phyloP scores from a whole-genome alignment of 2,888 invertebrate genomes.

The Branchipolynoe longqiensis region DNA sequence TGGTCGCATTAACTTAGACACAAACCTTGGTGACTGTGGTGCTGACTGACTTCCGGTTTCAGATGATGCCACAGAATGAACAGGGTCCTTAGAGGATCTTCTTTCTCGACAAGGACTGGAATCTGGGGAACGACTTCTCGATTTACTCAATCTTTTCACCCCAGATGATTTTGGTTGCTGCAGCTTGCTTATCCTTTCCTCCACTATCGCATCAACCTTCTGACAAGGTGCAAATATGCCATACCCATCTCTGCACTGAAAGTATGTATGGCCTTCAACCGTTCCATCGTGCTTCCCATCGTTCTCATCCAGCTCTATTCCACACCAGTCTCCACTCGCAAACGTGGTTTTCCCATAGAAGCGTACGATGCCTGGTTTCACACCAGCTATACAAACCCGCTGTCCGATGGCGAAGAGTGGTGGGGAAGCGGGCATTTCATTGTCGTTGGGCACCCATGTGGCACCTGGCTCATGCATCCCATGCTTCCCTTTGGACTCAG shows the following conservation, averaged over 20 bases:
- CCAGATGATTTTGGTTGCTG: constrained; percentile 43
- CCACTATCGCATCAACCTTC: constrained; percentile 82
- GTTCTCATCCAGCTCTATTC: constrained; percentile 85
- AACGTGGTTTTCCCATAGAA: constrained; percentile 84
- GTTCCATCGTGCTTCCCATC: constrained; percentile 86
- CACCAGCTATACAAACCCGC: constrained; percentile 82
- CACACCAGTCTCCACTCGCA: constrained; percentile 86
- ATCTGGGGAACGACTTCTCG: constrained; percentile 27
- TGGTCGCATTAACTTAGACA: constrained; percentile 9
- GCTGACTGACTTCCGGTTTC: background rate
- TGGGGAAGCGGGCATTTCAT: background rate
- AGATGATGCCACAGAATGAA: background rate
- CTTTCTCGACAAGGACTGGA: background rate
- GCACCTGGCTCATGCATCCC: constrained; percentile 7
- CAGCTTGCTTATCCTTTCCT: constrained; percentile 10
- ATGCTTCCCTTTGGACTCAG: background rate
- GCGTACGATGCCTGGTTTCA: constrained; percentile 84
- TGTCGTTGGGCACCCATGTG: background rate
- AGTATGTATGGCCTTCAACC: constrained; percentile 86
- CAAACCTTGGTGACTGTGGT: constrained; percentile 10
- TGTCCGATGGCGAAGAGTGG: constrained; percentile 76
- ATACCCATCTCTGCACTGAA: constrained; percentile 84
- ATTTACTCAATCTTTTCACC: constrained; percentile 11
- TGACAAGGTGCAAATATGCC: constrained; percentile 86
- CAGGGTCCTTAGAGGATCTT: background rate